Evolutionary conservation across 2,797 vertebrate genomes (phyloP), one percentile per base, ranked within the genome.

Genomic region (Periophthalmus magnuspinnatus): DNA sequence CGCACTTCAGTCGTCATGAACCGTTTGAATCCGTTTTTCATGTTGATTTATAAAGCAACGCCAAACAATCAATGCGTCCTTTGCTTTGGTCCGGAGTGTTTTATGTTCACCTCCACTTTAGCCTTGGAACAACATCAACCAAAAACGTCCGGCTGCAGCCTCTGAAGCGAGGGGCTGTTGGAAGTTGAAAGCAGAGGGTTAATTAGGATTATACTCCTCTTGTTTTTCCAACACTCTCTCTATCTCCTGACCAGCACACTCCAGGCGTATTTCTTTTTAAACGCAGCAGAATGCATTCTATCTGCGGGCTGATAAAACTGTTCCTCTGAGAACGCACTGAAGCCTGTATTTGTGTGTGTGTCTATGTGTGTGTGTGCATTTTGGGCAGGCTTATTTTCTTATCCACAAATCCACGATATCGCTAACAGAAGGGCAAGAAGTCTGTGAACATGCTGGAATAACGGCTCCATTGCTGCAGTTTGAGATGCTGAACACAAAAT

Each of bases 281-380:
- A 83, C 79, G 75, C 79, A 71, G 74, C 80, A 84, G 85, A 85
- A 78, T 59, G 62, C 72, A 81, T 84, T 52, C 75, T 68, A 85
- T 89, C 86, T 86, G 81, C 80, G 79, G 84, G 81, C 75, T 82
- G 80, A 87, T 86, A 84, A 86, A 85, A 63, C 84, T 77, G 64
- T 68, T 82, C 73, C 80, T 81, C 75, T 64, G 77, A 69, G 68
- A 47, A 78, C 62, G 61, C 52, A 41, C 75, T 80, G 73, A 73
- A 58, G 76, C 41, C 56, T 69, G 77, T 47, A 17, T 72, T 28
- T 58, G 67, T 36, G 50, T 64, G 45, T 50, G 65, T 24, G 13
- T 21, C 10, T 38, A 36, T 3, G 11, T 45, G 13, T 69, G 59
- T 59, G 56, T 33, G 56, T 67, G 45, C 50, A 52, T 16, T 34